These are phyloP conservation scores for Grammatotria lemairii DNA, from an alignment of 2,113 vertebrate species.

Conservation along the genomic window DNA sequence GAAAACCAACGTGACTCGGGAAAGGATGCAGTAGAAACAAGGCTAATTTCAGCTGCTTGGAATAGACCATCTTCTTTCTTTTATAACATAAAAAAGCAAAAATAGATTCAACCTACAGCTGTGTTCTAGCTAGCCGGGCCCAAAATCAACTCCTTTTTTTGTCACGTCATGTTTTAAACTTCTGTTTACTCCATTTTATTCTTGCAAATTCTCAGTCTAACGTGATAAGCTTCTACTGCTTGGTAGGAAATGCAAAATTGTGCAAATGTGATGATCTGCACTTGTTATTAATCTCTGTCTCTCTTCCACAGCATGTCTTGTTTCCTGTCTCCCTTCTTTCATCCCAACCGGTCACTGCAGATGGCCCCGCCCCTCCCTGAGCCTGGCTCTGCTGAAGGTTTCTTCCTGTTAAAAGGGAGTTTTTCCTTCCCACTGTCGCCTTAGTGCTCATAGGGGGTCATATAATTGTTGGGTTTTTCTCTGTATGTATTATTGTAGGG, in stretches of 20 bases:
- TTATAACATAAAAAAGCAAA: neutral
- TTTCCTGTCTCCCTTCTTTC: neutral
- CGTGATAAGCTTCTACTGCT: neutral
- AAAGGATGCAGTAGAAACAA: neutral
- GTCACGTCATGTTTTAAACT: neutral
- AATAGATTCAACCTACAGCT: neutral
- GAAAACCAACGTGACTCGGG: neutral
- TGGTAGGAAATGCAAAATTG: neutral
- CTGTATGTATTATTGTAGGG: neutral
- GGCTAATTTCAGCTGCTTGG: neutral
- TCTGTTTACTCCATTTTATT: neutral
- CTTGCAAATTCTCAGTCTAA: neutral
- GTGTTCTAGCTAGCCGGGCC: neutral
- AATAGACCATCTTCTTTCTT: neutral
- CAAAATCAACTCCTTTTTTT: neutral
- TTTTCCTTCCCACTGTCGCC: neutral
- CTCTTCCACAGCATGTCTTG: neutral
- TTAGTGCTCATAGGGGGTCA: neutral
- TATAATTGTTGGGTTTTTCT: neutral
- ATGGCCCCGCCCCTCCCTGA: neutral
- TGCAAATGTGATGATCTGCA: neutral
- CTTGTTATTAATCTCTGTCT: neutral
- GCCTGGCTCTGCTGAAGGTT: neutral
- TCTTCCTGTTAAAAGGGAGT: neutral
- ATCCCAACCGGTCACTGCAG: neutral